These are phyloP conservation scores for Macrosiphum euphorbiae DNA, from an alignment of 2,888 invertebrate species.

Conservation along the genomic window DNA sequence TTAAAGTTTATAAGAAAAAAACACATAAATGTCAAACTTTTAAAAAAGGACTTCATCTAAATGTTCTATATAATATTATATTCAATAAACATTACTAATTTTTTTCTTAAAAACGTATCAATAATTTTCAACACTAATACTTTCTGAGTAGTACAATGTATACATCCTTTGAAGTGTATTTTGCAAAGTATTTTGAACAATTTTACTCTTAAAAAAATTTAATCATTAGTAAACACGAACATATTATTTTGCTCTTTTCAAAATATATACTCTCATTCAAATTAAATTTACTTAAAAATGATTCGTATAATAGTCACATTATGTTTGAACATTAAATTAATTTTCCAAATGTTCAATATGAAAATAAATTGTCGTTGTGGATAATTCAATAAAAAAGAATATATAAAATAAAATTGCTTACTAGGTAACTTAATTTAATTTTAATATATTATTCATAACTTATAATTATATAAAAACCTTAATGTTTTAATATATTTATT, in stretches of 20 bases:
- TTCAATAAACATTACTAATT: background rate
- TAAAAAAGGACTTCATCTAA: background rate
- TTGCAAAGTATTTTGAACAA: background rate
- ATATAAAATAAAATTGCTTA: background rate
- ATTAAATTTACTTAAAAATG: background rate
- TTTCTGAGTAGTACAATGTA: background rate
- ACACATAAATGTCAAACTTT: background rate
- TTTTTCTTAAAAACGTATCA: background rate
- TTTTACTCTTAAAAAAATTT: background rate
- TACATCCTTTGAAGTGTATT: background rate
- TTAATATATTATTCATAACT: background rate
- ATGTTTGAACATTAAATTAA: background rate
- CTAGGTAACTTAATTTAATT: background rate
- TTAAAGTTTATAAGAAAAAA: background rate
- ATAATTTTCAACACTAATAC: background rate
- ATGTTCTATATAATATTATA: background rate
- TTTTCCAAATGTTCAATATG: background rate
- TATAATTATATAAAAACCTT: background rate
- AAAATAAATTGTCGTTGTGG: background rate
- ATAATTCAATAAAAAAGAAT: background rate
- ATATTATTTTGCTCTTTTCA: background rate
- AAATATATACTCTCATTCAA: background rate
- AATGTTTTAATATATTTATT: background rate
- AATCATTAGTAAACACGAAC: background rate
- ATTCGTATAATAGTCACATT: background rate